Base-by-base conservation (phyloP, 1,140 invertebrate species). In the Bacillus rossius region DNA sequence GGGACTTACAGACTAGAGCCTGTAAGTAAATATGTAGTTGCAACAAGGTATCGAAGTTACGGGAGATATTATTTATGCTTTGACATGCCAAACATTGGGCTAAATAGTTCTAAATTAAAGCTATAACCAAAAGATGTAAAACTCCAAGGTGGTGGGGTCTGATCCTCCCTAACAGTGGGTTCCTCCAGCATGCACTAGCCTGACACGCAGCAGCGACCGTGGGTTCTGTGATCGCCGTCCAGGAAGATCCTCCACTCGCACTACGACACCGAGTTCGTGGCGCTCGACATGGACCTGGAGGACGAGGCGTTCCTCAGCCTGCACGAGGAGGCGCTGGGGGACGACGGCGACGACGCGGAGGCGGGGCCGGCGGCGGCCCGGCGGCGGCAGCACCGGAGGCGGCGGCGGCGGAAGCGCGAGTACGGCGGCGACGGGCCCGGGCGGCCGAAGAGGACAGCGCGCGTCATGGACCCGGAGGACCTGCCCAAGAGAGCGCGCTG, bases 401-500 rank as follows among this genome's bases (percentile, higher is more conserved):
- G 70, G 63, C 67, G 69, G 23, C 74, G 73, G 66, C 68, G 72
- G 29, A 70, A 69, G 59, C 60, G 65, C 60, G 65, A 65, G 56
- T 61, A 67, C 57, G 66, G 69, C 61, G 68, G 73, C 59, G 62
- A 71, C 14, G 64, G 69, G 4, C 72, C 54, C 50, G 43, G 48
- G 37, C 54, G 61, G 42, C 57, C 59, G 17, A 54, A 54, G 8
- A 59, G 47, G 49, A 59, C 50, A 37, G 26, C 19, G 17, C 43
- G 29, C 78, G 79, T 81, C 16, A 73, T 83, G 55, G 82, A 89
- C 72, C 85, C 86, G 0, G 87, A 91, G 57, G 89, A 91, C 66
- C 72, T 92, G 61, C 87, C 91, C 1, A 83, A 86, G 55, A 80
- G 88, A 47, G 91, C 91, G 8, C 83, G 88, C 58, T 92, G 89